Base-by-base conservation (phyloP, 2,113 vertebrate genomes). In the Lonchura striata region DNA sequence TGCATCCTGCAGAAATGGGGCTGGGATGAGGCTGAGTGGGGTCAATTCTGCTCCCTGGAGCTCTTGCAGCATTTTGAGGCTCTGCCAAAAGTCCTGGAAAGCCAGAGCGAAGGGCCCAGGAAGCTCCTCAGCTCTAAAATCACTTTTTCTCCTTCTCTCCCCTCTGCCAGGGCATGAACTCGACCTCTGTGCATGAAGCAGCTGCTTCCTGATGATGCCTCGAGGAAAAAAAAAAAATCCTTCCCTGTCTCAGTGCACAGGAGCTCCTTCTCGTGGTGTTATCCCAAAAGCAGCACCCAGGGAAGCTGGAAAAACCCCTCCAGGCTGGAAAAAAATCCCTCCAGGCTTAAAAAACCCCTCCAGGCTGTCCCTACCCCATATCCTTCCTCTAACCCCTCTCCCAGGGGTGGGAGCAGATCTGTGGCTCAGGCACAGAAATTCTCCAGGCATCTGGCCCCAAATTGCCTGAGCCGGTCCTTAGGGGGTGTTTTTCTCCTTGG, bases 311-410 rank as follows among this genome's bases (percentile, higher is more conserved):
- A 31, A 71, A 83, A 5, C 0, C 4, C 14, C 35, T 70, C 30
- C 61, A 31, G 14, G 8, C 50, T 54, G 50, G 13, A 41, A 37
- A n/a, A n/a, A 39, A 31, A 14, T 1, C 15, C 4, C 27, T 46
- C 61, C 21, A 25, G 33, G 21, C 13, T 84, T 74, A 47, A 53
- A 76, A 81, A 78, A 5, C 1, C 7, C 16, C n/a, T 72, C 35
- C 71, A 53, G 35, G 7, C 22, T 3, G 0, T 60, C 13, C 20
- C 33, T 17, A 39, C 11, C 33, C 39, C 0, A 0, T 2, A 21
- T 6, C 60, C 78, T 66, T 28, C 66, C 53, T n/a, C 18, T n/a
- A 16, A 21, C 20, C 41, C 68, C 4, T 4, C 3, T 68, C 41
- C 47, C 49, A 7, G 21, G 18, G 23, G 9, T 54, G 49, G 71